Conservation (phyloP, 2,888 invertebrate species). For the Lasioglossum calceatum region DNA sequence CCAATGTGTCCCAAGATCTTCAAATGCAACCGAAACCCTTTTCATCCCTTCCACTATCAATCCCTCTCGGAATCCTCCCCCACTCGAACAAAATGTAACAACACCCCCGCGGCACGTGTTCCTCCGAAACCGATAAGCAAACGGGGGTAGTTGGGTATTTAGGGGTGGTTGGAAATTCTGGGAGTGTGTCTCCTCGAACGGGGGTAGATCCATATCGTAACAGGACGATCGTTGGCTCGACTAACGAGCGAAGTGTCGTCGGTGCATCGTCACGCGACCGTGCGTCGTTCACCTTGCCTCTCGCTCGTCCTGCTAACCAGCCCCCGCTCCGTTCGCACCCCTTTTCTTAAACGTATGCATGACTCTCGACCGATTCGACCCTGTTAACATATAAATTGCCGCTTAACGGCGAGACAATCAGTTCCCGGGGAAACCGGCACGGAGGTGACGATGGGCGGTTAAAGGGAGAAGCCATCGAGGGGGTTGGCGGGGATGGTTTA, state of each 20-base stretch:
- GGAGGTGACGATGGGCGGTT: conserved; percentile 63
- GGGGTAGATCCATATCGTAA: conserved; percentile 38
- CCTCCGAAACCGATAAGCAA: conserved; percentile 45
- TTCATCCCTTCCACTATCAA: not conserved
- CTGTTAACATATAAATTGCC: conserved; percentile 83
- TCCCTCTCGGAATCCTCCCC: not conserved
- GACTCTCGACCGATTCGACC: conserved; percentile 80
- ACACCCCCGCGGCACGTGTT: conserved; percentile 4
- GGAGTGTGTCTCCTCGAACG: not conserved
- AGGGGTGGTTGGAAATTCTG: not conserved
- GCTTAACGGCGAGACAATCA: conserved; percentile 79
- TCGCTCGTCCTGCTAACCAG: not conserved
- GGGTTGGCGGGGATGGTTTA: not conserved
- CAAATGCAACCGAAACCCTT: too few relatives aligned
- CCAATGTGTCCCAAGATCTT: not conserved
- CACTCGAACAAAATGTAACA: conserved; percentile 10
- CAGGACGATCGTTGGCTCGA: conserved; percentile 43
- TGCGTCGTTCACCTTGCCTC: not conserved
- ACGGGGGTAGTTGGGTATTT: not conserved
- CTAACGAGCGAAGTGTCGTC: conserved; percentile 61
- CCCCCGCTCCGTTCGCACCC: conserved; percentile 19
- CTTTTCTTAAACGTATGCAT: conserved; percentile 78
- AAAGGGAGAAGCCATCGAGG: conserved; percentile 15
- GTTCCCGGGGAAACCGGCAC: conserved; percentile 63
- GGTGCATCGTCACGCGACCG: conserved; percentile 41